Conservation (phyloP, 2,888 invertebrate species). For the Exephanes ischioxanthus region DNA sequence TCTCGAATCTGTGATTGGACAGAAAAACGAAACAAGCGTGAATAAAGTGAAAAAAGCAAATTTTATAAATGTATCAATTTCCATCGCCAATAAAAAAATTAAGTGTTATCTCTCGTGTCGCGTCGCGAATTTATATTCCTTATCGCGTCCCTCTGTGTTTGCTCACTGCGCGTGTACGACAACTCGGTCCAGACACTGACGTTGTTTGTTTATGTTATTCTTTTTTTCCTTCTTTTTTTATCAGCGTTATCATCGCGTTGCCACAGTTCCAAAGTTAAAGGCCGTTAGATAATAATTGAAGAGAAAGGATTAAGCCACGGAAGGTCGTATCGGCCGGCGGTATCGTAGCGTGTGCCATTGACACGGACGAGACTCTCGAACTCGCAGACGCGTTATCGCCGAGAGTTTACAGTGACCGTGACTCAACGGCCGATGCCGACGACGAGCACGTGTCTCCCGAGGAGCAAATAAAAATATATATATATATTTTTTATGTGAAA, state of each 20-base stretch:
- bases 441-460: conserved; percentile 31
- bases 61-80: not conserved
- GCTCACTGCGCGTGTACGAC: not conserved
- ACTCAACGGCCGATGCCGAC: conserved; percentile 20
- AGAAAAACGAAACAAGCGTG: not conserved
- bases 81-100: not conserved
- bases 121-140: not conserved
- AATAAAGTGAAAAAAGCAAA: not conserved
- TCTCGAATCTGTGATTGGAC: conserved; percentile 33
- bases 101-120: not conserved
- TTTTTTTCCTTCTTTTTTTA: not conserved
- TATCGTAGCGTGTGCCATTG: conserved; percentile 39
- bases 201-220: not conserved
- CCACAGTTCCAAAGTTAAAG: conserved; percentile 23
- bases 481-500: too few relatives aligned
- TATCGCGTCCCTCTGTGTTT: not conserved
- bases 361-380: conserved; percentile 14
- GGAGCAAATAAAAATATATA: not conserved
- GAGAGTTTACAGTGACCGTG: conserved; percentile 26
- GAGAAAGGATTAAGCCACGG: conserved; percentile 11
- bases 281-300: not conserved
- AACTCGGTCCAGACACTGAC: not conserved
- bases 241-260: conserved; percentile 1
- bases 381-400: conserved; percentile 23
- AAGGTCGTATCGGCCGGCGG: conserved; percentile 14